These are phyloP conservation scores for Leptoteleia sp. DNA, from an alignment of 1,140 invertebrate species.

Conservation along the genomic window DNA sequence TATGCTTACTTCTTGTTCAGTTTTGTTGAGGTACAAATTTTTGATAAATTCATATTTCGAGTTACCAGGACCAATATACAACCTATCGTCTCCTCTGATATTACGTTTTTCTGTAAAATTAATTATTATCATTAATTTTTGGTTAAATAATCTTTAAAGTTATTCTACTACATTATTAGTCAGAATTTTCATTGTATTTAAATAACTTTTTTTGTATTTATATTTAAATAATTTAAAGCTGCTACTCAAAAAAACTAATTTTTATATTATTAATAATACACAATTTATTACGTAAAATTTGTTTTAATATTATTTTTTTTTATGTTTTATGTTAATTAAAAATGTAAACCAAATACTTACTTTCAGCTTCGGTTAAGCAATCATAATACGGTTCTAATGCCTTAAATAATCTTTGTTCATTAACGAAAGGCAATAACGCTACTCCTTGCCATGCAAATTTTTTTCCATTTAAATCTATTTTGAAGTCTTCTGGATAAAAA, in stretches of 20 bases:
- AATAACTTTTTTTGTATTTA: too few species aligned
- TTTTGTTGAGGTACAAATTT: conserved; percentile 84
- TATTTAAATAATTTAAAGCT: too few species aligned
- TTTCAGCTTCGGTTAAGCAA: conserved; percentile 90
- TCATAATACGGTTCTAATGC: conserved; percentile 91
- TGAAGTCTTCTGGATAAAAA: conserved; percentile 99
- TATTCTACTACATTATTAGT: too few species aligned
- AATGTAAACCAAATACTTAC: conserved; percentile 76
- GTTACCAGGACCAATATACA: conserved; percentile 89
- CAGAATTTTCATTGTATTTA: too few species aligned
- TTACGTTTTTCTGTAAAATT: conserved; percentile 82
- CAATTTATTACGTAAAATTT: too few species aligned
- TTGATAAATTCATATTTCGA: conserved; percentile 86
- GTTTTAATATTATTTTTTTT: background rate
- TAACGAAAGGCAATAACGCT: conserved; percentile 98
- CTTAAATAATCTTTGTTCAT: conserved; percentile 94
- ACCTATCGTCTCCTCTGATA: conserved; percentile 87
- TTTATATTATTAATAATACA: too few species aligned
- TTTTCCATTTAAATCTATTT: conserved; percentile 99
- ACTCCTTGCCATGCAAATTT: conserved; percentile 99
- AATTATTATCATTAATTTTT: too few species aligned
- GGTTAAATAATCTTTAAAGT: too few species aligned
- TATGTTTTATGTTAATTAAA: conserved; percentile 11
- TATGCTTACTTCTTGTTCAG: conserved; percentile 82
- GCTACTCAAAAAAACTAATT: too few species aligned